Percentiles rank a stretch among this genome's conserved stretches.
Conservation (phyloP, 2,888 invertebrate species). For the Listrodromus nycthemerus region DNA sequence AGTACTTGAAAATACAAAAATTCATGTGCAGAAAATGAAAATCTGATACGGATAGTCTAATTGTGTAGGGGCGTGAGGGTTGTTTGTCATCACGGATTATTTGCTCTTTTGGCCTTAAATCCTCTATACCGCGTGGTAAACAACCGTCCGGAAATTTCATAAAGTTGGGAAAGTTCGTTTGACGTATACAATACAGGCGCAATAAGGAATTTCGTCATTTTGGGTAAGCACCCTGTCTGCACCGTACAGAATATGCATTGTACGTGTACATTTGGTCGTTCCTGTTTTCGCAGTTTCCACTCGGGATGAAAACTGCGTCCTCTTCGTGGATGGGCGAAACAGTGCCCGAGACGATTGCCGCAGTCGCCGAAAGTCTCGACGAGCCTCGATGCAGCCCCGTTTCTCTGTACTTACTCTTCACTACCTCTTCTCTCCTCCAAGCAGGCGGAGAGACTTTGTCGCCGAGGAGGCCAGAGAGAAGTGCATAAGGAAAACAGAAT, state of each 20-base stretch:
- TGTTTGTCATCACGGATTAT: too few relatives aligned
- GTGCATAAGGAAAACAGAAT: slow-evolving; percentile 45
- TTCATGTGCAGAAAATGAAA: too few relatives aligned
- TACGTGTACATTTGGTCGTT: slow-evolving; percentile 37
- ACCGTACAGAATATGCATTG: slow-evolving; percentile 8
- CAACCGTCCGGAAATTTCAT: not conserved
- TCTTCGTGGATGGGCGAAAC: slow-evolving; percentile 20
- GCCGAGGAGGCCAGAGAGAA: slow-evolving; percentile 8
- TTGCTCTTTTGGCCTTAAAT: too few relatives aligned
- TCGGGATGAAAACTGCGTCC: slow-evolving; percentile 52
- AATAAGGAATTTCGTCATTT: slow-evolving; percentile 19
- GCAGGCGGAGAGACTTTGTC: slow-evolving; percentile 42
- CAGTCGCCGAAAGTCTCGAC: slow-evolving; percentile 24
- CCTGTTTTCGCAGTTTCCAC: slow-evolving; percentile 50
- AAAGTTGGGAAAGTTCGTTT: slow-evolving; percentile 37
- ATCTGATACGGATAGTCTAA: too few relatives aligned
- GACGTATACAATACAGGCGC: slow-evolving; percentile 41
- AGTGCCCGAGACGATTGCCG: slow-evolving; percentile 47
- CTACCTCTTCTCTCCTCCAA: not conserved
- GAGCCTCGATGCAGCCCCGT: slow-evolving; percentile 8
- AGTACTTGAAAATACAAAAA: too few relatives aligned
- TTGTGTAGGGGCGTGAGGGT: too few relatives aligned
- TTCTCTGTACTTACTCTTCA: not conserved
- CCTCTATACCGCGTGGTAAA: not conserved
- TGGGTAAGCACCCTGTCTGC: not conserved